These are phyloP conservation scores for Scomber japonicus DNA, from an alignment of 2,113 vertebrate genomes.

Conservation along the genomic window DNA sequence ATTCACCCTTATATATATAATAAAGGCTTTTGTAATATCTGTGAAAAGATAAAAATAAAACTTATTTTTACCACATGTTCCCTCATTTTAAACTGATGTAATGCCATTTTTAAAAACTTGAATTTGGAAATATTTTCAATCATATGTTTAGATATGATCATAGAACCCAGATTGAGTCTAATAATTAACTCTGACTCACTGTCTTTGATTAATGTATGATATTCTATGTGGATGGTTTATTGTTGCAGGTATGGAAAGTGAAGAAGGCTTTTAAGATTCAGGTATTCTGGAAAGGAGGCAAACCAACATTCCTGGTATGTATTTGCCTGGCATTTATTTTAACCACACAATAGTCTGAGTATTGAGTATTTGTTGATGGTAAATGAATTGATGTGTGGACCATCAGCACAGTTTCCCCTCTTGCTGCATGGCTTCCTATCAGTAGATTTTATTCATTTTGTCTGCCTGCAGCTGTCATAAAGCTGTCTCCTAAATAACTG, in stretches of 20 bases:
- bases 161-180: too few relatives aligned
- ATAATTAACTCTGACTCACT: too few relatives aligned
- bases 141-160: too few relatives aligned
- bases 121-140: too few relatives aligned
- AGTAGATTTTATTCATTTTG: too few relatives aligned
- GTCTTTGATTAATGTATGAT: background rate
- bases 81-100: too few relatives aligned
- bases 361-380: background rate
- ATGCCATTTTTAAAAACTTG: too few relatives aligned
- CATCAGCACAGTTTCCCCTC: background rate
- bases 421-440: too few relatives aligned
- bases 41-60: too few relatives aligned
- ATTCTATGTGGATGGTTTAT: background rate
- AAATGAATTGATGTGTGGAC: background rate
- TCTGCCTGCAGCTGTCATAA: background rate
- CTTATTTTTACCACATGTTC: too few relatives aligned
- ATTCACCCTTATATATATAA: too few relatives aligned
- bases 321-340: background rate
- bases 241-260: constrained; percentile 95
- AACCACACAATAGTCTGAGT: background rate
- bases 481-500: background rate
- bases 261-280: constrained; percentile 98
- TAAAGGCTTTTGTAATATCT: too few relatives aligned
- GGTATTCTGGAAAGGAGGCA: constrained; percentile 89
- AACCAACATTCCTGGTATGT: constrained; percentile 89